Evolutionary conservation across 2,888 invertebrate genomes (phyloP), one percentile per base, ranked within the genome.

Genomic region (Aphodius granarius): DNA sequence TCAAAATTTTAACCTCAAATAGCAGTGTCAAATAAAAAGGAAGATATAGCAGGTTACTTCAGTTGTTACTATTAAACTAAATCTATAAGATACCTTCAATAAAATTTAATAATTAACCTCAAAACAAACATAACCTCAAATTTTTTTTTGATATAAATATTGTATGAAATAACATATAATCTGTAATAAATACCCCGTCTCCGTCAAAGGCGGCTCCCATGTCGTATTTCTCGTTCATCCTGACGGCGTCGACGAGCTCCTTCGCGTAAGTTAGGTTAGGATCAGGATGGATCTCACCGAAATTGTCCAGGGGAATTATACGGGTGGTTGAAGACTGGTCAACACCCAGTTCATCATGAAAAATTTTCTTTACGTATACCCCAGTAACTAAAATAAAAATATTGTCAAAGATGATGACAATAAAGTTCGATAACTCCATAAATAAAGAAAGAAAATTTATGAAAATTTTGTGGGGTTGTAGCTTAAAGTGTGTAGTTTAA

Each of bases 131-230:
- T n/a, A n/a, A n/a, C n/a, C n/a, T n/a, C n/a, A n/a, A n/a, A n/a
- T n/a, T n/a, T 62, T 62, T 62, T 62, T 62, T 62, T 62, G 63
- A 9, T 62, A 62, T 62, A 62, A 62, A 62, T 9, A 62, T 62
- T 9, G n/a, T 62, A 9, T 9, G 20, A 18, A 70, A 1, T 1
- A 71, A 71, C 16, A 71, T 13, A 16, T 20, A 66, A 43, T 9
- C 23, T 20, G 18, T 63, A 17, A 22, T 74, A 80, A 83, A 82
- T 81, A 86, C 86, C 78, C 99, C 99, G 87, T 99, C 99, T 0
- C 99, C 99, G 89, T 99, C 99, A 86, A 99, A 99, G 18, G 99
- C 99, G 0, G 97, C 98, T 9, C 99, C 99, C 82, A 96, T 90
- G 83, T 93, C 93, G 84, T 92, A 92, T 13, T 88, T 87, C 3